These are phyloP conservation scores for Crossaster papposus DNA, from an alignment of 53 echinoderm and acorn worm species.

Conservation along the genomic window DNA sequence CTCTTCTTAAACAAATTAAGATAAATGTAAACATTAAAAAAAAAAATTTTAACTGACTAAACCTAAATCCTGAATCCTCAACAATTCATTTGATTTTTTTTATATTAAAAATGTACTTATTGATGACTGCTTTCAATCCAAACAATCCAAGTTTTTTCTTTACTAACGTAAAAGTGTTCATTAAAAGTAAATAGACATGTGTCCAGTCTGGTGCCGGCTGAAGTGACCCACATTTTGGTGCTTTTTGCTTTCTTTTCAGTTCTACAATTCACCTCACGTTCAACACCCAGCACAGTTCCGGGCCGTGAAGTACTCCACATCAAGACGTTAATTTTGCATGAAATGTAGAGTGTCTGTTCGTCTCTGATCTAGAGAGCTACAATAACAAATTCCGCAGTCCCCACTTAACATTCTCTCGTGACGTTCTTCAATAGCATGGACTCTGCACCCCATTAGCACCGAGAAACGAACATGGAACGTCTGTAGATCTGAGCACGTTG, in stretches of 20 bases:
- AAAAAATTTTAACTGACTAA: too few species aligned
- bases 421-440: background rate
- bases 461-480: background rate
- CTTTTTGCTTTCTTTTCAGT: background rate
- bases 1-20: too few species aligned
- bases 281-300: background rate
- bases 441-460: background rate
- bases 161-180: background rate
- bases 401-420: background rate
- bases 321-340: background rate
- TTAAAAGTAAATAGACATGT: background rate
- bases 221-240: conserved; percentile 3
- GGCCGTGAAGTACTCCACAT: background rate
- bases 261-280: background rate
- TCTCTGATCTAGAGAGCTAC: background rate
- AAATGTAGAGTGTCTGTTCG: background rate
- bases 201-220: background rate
- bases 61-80: too few species aligned
- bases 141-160: background rate
- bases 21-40: too few species aligned
- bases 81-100: too few species aligned
- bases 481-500: background rate
- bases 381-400: background rate
- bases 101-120: too few species aligned
- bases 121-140: too few species aligned